Evolutionary conservation across 2,888 invertebrate genomes (phyloP), one percentile per base, ranked within the genome.

Genomic region (Ophion costatus): DNA sequence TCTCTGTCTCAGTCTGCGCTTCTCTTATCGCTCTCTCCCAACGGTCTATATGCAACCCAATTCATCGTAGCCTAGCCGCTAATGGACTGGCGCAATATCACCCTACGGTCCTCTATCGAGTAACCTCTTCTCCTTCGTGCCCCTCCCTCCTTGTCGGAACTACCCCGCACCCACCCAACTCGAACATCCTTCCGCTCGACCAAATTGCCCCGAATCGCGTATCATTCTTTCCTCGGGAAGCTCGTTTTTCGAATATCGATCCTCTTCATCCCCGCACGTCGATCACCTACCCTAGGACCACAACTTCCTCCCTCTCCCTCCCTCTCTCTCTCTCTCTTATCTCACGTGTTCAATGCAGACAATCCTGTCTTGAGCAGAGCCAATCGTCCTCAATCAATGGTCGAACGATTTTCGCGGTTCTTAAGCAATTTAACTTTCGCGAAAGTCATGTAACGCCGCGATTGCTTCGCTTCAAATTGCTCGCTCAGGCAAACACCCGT

Each of bases 31-130:
- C 73, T 66, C 66, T 59, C 66, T 33, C 79, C 59, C 29, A 69
- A 56, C 74, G 71, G 84, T 84, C 79, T 82, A 84, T 80, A 82
- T 91, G 90, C 90, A 90, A 88, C 89, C 88, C 89, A 91, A 90
- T 91, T 90, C 89, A 89, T 90, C 89, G 89, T 88, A 88, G 88
- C 88, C 88, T 88, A 88, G 89, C 89, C 89, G 89, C 89, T 92
- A 92, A 92, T 92, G 91, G 91, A 92, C 91, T 89, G 88, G 89
- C 90, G 90, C 90, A 92, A 92, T 78, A 78, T 91, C 91, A 91
- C 91, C 89, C 88, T 86, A 80, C 80, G 84, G 66, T 75, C 71
- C 78, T 66, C 75, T 63, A 82, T 84, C 82, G 70, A 82, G 78
- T 82, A 85, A 67, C 77, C 76, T 75, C 83, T 74, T 71, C 56